A percentile compares a stretch with the other conserved stretches of the same genome.
Conservation (phyloP, 2,888 invertebrate genomes). For the Tethea ocularis region DNA sequence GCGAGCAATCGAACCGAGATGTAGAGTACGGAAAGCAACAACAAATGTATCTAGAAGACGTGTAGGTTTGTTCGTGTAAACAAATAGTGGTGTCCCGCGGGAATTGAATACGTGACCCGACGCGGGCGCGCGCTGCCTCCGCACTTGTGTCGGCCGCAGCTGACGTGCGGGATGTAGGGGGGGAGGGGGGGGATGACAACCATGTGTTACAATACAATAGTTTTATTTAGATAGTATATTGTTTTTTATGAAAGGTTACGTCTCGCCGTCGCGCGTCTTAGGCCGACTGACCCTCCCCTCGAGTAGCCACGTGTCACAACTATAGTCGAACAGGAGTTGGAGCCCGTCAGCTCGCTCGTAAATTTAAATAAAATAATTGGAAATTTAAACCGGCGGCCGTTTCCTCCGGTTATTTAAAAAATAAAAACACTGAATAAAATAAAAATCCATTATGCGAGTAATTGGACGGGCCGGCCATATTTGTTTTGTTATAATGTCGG, state of each 20-base stretch:
- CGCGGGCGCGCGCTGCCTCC: neutral
- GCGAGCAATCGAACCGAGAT: neutral
- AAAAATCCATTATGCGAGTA: conserved; percentile 19
- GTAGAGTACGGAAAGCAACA: neutral
- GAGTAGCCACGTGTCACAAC: neutral
- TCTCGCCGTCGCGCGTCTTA: too few species aligned
- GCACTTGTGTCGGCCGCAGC: neutral
- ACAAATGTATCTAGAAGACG: neutral
- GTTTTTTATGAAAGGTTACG: neutral
- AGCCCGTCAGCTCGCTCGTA: neutral
- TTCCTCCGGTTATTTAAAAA: neutral
- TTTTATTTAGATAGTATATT: neutral
- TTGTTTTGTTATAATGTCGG: conserved; percentile 28
- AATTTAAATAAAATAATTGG: neutral
- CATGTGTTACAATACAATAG: neutral
- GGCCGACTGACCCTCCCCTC: neutral
- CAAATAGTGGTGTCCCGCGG: conserved; percentile 5
- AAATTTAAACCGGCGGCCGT: neutral
- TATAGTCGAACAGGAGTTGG: neutral
- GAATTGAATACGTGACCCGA: conserved; percentile 8
- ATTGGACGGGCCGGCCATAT: conserved; percentile 26
- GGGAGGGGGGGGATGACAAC: too few species aligned
- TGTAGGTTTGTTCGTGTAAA: neutral
- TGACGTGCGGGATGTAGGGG: neutral
- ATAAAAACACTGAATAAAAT: conserved; percentile 16